Evolutionary conservation across 2,113 vertebrate genomes (phyloP), one percentile per base, ranked within the genome.

Genomic region (Lota lota): DNA sequence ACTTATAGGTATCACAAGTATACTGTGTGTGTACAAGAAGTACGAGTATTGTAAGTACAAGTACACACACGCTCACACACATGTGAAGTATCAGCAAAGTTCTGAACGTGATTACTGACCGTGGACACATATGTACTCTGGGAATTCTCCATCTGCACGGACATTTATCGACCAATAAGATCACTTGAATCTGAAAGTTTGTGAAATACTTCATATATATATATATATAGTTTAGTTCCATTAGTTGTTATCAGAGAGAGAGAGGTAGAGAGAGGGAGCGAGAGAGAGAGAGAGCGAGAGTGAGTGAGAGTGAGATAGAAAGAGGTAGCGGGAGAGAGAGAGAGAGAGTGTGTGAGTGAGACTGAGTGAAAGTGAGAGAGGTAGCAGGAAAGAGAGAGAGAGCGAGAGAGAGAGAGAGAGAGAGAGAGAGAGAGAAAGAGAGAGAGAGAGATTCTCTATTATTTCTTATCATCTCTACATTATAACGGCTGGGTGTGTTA

Each of bases 391-490:
- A 51, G 40, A 47, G 63, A 47, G 63, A 50, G 63, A 51, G 63
- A 50, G 63, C 14, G 12, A 64, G 36, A 14, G 63, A 64, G 33
- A 20, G 63, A 64, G 63, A 22, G 19, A 15, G 18, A 47, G 40
- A 20, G 33, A 50, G 40, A 14, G 18, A 21, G 63, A 21, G 63
- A 20, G 47, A 65, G 21, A 17, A 22, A 18, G 62, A 40, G 21
- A n/a, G 51, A 61, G 62, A 62, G 70, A 58, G 61, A 74, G 73
- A 80, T 78, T 80, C 69, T 73, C 76, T 79, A 79, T 79, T 88
- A 88, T 86, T 83, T 56, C 86, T 86, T 88, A 88, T 88, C 86
- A 84, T 86, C 83, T 84, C 69, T 79, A 88, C 86, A 84, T 84
- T 84, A 86, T 77, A 74, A 81, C 76, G 64, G 66, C 57, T 51